Conservation (phyloP, 2,797 vertebrate species). For the Columba guinea region DNA sequence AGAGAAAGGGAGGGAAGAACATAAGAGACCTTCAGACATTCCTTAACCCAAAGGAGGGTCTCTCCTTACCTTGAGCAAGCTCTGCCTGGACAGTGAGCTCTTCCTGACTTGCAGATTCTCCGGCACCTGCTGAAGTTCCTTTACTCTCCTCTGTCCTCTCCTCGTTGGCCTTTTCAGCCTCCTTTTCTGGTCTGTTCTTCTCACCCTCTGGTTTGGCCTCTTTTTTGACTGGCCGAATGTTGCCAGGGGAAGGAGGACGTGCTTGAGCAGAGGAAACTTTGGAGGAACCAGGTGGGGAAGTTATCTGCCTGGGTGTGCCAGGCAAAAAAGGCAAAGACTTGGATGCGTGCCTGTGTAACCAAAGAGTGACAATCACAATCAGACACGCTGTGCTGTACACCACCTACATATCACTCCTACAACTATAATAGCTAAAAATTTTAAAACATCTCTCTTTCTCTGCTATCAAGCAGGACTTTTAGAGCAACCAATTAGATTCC, state of each 20-base stretch:
- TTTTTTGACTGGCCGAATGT: conserved; percentile 85
- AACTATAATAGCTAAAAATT: not conserved
- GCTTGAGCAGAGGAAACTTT: conserved; percentile 69
- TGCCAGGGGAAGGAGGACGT: conserved; percentile 85
- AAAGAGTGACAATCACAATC: not conserved
- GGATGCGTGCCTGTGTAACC: conserved; percentile 69
- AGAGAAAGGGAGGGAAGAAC: not conserved
- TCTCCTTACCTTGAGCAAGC: conserved; percentile 61
- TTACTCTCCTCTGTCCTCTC: conserved; percentile 47
- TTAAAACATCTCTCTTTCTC: not conserved
- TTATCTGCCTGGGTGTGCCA: conserved; percentile 80
- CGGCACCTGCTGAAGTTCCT: conserved; percentile 23
- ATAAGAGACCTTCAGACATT: not conserved
- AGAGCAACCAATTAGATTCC: not conserved
- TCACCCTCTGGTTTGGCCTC: conserved; percentile 75
- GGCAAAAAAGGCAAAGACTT: conserved; percentile 79
- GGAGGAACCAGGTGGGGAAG: conserved; percentile 76
- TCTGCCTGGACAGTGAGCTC: conserved; percentile 15
- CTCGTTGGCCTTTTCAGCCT: conserved; percentile 34
- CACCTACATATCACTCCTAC: not conserved
- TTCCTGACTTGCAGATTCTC: conserved; percentile 40
- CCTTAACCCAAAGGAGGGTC: not conserved
- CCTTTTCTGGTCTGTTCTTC: conserved; percentile 72
- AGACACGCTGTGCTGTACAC: not conserved
- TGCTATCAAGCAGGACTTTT: not conserved